These are phyloP conservation scores for Bruchidius siliquastri DNA, from an alignment of 2,888 invertebrate genomes.

Conservation along the genomic window DNA sequence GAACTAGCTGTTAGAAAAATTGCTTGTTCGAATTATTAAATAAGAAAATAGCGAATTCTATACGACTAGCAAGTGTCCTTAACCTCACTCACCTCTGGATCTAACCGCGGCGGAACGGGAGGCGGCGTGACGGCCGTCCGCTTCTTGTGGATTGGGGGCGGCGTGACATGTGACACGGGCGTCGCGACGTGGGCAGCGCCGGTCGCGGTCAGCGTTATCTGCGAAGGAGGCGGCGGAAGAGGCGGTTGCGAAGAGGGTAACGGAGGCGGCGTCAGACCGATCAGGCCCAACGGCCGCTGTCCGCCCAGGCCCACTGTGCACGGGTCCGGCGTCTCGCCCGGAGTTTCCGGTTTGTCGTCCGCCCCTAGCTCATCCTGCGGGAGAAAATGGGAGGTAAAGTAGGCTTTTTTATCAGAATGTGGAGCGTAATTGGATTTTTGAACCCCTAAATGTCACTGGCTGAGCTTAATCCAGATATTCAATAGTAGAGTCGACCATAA, in stretches of 20 bases:
- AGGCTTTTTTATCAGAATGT: too few relatives aligned
- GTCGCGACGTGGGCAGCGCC: constrained; percentile 31
- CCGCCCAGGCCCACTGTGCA: constrained; percentile 73
- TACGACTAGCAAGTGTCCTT: too few relatives aligned
- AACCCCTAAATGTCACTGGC: too few relatives aligned
- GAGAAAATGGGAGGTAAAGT: constrained; percentile 1
- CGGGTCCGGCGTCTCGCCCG: constrained; percentile 73
- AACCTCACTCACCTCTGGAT: constrained; percentile 55
- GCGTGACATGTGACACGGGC: constrained; percentile 44
- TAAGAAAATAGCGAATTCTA: too few relatives aligned
- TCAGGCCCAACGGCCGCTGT: constrained; percentile 69
- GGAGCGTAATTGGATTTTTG: too few relatives aligned
- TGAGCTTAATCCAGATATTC: too few relatives aligned
- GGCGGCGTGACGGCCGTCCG: constrained; percentile 52
- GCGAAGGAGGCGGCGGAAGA: constrained; percentile 21
- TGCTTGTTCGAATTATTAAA: too few relatives aligned
- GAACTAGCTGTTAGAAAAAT: too few relatives aligned
- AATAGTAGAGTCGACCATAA: too few relatives aligned
- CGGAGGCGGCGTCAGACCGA: constrained; percentile 49
- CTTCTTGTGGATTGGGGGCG: constrained; percentile 52
- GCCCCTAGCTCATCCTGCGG: constrained; percentile 44
- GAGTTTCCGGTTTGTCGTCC: constrained; percentile 66
- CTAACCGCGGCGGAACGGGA: constrained; percentile 57
- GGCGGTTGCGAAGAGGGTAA: constrained; percentile 38
- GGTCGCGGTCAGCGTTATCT: neutral